Base-by-base conservation (phyloP, 2,888 invertebrate species). In the Spicauda simplicius region DNA sequence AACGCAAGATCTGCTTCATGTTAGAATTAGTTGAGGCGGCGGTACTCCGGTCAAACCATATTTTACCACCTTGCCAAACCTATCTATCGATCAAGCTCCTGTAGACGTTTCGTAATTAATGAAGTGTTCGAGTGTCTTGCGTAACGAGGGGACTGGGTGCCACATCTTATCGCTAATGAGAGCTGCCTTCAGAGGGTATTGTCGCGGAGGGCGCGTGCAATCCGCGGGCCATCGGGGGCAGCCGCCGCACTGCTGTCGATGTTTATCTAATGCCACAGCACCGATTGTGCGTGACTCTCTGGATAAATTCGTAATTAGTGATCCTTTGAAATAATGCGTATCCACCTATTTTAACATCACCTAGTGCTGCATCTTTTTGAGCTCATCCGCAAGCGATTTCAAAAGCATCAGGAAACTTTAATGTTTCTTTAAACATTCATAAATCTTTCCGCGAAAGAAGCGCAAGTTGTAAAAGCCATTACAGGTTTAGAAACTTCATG, bases 101-200 rank as follows among this genome's bases (percentile, higher is more conserved):
- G 16, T 69, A 18, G 62, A 70, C 76, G 79, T 82, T 82, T 78
- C 82, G 78, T 84, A 86, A 90, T 89, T 90, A 90, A 90, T 86
- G 86, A 86, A 83, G 78, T 78, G 80, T 84, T 79, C 76, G 66
- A 68, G 74, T 72, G 79, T 84, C 80, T 85, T 81, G 84, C 83
- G 82, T 86, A 85, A 85, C 85, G 79, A 83, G 82, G 76, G 72
- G 74, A 73, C 74, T 55, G 63, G 78, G 78, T 82, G 81, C 80
- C 78, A 81, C 81, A 81, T 83, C 81, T 87, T 85, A 85, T 85
- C 84, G 81, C 83, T 86, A 86, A 89, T 89, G 86, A 88, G 85
- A 80, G 79, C 77, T 77, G 74, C 74, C 77, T 79, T 74, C 76
- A 75, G n/a, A 74, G 73, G 75, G 77, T 83, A 83, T 83, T 82